Conservation (phyloP, 1,140 invertebrate genomes). For the Olivierus martensii region DNA sequence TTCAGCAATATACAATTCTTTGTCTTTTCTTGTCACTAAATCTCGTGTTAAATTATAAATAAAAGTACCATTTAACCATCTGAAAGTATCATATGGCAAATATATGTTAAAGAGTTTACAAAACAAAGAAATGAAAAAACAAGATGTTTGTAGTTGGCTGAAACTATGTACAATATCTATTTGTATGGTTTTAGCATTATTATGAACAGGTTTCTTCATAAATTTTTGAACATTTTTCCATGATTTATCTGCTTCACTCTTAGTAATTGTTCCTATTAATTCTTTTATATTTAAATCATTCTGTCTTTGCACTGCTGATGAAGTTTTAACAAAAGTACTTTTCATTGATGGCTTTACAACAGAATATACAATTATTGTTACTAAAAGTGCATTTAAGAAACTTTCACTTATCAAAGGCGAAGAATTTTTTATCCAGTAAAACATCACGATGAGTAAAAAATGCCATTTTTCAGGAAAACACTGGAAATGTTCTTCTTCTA, state of each 20-base stretch:
- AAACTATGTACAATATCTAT: conserved; percentile 6
- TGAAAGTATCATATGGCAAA: not conserved
- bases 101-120: conserved; percentile 4
- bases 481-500: conserved; percentile 20
- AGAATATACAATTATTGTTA: conserved; percentile 6
- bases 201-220: conserved; percentile 3
- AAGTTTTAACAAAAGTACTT: too few species aligned
- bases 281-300: not conserved
- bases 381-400: conserved; percentile 5
- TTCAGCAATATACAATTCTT: conserved; percentile 8
- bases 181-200: conserved; percentile 3
- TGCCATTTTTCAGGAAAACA: conserved; percentile 43
- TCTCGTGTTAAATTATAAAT: conserved; percentile 15
- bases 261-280: not conserved
- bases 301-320: not conserved
- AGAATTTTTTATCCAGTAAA: conserved; percentile 47
- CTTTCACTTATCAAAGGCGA: not conserved
- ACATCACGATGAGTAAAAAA: conserved; percentile 43
- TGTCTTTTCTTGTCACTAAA: not conserved
- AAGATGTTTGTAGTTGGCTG: conserved; percentile 9
- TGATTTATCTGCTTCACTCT: not conserved
- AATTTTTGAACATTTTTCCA: conserved; percentile 10
- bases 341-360: not conserved
- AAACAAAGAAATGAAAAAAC: conserved; percentile 1
- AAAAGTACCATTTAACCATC: conserved; percentile 2